Percentiles rank a stretch among this genome's conserved stretches.
Conservation (phyloP, 2,888 invertebrate genomes). For the Bellardia bayeri region DNA sequence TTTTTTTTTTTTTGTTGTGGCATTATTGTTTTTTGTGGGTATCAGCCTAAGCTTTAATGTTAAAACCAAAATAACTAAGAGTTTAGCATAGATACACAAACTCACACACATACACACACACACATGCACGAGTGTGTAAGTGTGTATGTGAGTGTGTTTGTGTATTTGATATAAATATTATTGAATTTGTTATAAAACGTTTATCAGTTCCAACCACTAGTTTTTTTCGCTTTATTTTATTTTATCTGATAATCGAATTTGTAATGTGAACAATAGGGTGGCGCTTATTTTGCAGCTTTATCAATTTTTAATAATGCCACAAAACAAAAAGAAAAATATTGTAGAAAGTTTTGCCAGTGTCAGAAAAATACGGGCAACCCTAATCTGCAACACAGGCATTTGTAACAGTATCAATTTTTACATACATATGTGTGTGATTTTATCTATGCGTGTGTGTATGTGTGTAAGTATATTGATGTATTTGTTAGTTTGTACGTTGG, state of each 20-base stretch:
- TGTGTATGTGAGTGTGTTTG: neutral
- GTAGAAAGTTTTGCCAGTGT: too few relatives aligned
- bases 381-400: conserved; percentile 3
- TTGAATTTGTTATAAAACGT: conserved; percentile 66
- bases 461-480: conserved; percentile 4
- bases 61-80: conserved; percentile 25
- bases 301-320: too few relatives aligned
- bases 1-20: neutral
- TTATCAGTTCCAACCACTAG: conserved; percentile 56
- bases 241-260: conserved; percentile 72
- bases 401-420: conserved; percentile 43
- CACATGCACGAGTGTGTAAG: neutral
- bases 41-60: conserved; percentile 34
- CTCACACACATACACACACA: conserved; percentile 43
- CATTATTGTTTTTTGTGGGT: neutral
- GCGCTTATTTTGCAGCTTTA: too few relatives aligned
- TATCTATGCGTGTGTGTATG: neutral
- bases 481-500: conserved; percentile 44
- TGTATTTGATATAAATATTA: conserved; percentile 49
- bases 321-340: too few relatives aligned
- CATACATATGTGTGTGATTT: neutral
- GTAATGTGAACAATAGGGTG: conserved; percentile 41
- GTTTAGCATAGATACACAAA: conserved; percentile 18
- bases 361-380: too few relatives aligned
- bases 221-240: conserved; percentile 15